phyloP scores from a whole-genome alignment of 92 coral and sea anemone species.

The Porites divaricata region DNA sequence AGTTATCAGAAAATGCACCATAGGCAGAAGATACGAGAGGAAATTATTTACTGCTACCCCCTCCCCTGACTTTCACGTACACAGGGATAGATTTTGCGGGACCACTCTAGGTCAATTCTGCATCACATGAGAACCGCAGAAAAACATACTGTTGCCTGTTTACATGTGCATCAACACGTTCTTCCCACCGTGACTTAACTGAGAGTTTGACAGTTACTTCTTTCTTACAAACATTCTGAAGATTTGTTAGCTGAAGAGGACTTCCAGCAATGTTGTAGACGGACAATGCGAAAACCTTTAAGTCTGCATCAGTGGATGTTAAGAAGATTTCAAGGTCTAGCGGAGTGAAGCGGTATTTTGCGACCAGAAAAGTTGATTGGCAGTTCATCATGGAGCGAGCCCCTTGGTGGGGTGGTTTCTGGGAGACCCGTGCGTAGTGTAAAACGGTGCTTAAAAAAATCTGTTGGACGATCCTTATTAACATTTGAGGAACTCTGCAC shows the following conservation, averaged over 20 bases:
- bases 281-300: conserved; percentile 20
- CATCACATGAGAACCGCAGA: too few relatives aligned
- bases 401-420: conserved; percentile 14
- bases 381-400: not conserved
- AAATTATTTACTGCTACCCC: not conserved
- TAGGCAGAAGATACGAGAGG: not conserved
- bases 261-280: not conserved
- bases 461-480: not conserved
- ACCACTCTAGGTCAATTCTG: conserved; percentile 16
- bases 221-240: not conserved
- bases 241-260: conserved; percentile 17
- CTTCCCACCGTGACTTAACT: not conserved
- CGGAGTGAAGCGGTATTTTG: not conserved
- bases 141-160: conserved; percentile 8
- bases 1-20: not conserved
- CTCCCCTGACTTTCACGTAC: not conserved
- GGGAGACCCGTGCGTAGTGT: not conserved
- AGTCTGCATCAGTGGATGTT: not conserved
- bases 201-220: not conserved
- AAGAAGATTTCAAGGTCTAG: not conserved
- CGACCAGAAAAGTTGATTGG: conserved; percentile 1
- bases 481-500: not conserved
- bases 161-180: not conserved
- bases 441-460: not conserved
- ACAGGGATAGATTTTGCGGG: conserved; percentile 10